These are phyloP conservation scores for Armadillidium nasatum DNA, from an alignment of 1,140 invertebrate species.

Conservation along the genomic window DNA sequence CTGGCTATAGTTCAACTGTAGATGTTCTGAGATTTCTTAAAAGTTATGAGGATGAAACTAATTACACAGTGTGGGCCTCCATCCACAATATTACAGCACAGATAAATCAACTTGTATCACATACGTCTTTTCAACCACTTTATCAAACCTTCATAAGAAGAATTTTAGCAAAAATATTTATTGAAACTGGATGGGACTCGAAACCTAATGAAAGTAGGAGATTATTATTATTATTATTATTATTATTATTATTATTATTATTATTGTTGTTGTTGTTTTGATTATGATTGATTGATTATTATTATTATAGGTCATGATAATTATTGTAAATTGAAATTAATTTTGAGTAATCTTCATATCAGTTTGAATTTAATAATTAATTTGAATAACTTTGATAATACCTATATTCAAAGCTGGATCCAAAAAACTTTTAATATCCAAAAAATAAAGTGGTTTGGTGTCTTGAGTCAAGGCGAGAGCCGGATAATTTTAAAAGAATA, in stretches of 20 bases:
- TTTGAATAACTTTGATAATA: no score
- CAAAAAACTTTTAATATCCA: no score
- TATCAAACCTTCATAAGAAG: slow-evolving; percentile 68
- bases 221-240: not conserved
- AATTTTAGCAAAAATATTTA: slow-evolving; percentile 65
- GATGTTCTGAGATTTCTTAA: slow-evolving; percentile 68
- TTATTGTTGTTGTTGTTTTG: no score
- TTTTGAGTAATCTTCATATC: no score
- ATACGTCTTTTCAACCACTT: slow-evolving; percentile 63
- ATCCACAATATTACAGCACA: slow-evolving; percentile 73
- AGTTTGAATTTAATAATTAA: no score
- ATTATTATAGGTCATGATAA: no score
- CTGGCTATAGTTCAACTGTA: slow-evolving; percentile 72
- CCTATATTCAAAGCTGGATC: no score
- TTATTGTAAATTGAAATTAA: no score
- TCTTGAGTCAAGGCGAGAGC: no score
- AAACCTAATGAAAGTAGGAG: slow-evolving; percentile 45
- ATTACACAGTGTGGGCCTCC: slow-evolving; percentile 87
- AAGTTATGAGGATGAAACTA: slow-evolving; percentile 77
- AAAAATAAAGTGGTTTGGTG: no score
- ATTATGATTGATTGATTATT: no score
- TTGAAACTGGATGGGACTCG: slow-evolving; percentile 71
- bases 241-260: not conserved
- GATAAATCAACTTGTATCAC: slow-evolving; percentile 66
- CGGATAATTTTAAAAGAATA: no score